Percentiles rank a stretch among this genome's conserved stretches.
Evolutionary conservation across 2,888 invertebrate species (phyloP).

Genomic region (Quadroppia sp.): DNA sequence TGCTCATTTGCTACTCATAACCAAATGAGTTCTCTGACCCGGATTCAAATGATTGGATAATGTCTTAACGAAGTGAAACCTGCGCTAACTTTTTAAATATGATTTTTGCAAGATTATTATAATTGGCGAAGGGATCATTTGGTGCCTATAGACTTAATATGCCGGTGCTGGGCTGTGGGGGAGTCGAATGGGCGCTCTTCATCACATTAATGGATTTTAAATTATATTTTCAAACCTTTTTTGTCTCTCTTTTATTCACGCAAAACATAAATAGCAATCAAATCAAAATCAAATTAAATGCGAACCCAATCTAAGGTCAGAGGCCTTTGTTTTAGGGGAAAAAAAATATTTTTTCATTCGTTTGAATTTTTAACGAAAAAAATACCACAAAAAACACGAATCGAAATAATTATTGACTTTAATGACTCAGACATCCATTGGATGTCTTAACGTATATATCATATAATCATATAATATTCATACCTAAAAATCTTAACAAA

Average conservation of each 20-base stretch:
- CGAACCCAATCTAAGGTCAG: constrained; percentile 11
- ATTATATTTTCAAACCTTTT: constrained; percentile 29
- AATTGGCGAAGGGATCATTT: constrained; percentile 5
- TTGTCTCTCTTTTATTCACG: constrained; percentile 35
- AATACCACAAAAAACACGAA: constrained; percentile 25
- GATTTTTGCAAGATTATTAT: constrained; percentile 4
- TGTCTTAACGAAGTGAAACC: not conserved
- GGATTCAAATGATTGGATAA: constrained; percentile 18
- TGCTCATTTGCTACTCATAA: not conserved
- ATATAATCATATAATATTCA: constrained; percentile 30
- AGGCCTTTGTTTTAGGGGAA: constrained; percentile 16
- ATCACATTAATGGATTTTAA: constrained; percentile 33
- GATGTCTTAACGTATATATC: not conserved
- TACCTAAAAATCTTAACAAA: constrained; percentile 24
- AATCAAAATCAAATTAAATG: constrained; percentile 7
- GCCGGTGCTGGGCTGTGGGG: not conserved
- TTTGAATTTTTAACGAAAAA: not conserved
- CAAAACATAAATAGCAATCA: constrained; percentile 17
- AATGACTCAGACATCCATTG: constrained; percentile 10
- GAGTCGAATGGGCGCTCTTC: constrained; percentile 20
- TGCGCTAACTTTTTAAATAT: constrained; percentile 12
- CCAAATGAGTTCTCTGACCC: constrained; percentile 14
- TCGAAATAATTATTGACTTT: constrained; percentile 16
- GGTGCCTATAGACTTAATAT: not conserved
- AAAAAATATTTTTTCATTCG: too few relatives aligned